Percentiles rank a stretch among this genome's conserved stretches.
phyloP scores from a whole-genome alignment of 2,797 vertebrate species.

The Corythornis leucogaster region DNA sequence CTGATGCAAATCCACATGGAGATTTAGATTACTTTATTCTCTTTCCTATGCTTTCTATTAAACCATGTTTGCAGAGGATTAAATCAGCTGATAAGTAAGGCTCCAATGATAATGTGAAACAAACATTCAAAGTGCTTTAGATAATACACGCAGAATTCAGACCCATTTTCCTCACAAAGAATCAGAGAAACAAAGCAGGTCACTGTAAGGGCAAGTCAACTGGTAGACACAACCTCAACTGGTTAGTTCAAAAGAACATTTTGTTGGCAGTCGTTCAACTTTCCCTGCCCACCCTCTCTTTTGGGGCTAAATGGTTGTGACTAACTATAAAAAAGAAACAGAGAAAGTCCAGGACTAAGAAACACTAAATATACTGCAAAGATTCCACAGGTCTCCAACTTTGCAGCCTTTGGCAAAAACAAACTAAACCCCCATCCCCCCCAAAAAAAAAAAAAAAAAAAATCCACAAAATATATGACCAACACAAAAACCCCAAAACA shows the following conservation, averaged over 20 bases:
- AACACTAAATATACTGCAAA: not conserved
- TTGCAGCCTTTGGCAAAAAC: not conserved
- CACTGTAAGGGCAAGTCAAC: not conserved
- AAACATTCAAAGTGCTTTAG: not conserved
- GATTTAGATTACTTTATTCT: not conserved
- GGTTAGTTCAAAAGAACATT: not conserved
- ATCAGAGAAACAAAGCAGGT: not conserved
- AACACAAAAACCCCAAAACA: not conserved
- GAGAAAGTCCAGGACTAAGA: not conserved
- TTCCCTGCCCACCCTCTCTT: not conserved
- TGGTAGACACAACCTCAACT: not conserved
- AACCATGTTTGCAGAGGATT: slow-evolving; percentile 21
- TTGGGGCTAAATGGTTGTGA: not conserved
- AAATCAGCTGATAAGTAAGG: not conserved
- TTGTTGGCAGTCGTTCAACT: not conserved
- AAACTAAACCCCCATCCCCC: no score
- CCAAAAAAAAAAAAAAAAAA: no score
- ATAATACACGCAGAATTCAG: not conserved
- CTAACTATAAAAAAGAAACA: not conserved
- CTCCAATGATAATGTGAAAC: not conserved
- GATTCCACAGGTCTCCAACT: not conserved
- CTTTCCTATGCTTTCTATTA: not conserved
- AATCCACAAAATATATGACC: no score
- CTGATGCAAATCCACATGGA: not conserved
- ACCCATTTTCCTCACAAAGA: not conserved